Evolutionary conservation across 2,113 vertebrate genomes (phyloP).

Genomic region (Redunca redunca): DNA sequence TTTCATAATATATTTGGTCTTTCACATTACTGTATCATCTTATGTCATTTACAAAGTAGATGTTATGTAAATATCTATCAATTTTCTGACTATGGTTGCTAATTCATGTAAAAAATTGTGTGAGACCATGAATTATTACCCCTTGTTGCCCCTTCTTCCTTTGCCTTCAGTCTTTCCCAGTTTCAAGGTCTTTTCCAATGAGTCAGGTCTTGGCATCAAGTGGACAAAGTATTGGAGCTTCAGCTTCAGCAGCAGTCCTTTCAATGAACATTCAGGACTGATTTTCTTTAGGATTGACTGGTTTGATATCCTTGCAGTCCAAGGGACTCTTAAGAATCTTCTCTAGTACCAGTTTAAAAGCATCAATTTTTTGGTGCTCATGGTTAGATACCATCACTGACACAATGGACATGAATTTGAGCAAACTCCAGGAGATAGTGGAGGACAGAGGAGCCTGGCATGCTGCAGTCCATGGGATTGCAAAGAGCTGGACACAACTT

Average conservation of each 20-base stretch:
- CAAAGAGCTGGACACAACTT: background rate
- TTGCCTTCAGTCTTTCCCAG: background rate
- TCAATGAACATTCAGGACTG: background rate
- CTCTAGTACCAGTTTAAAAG: background rate
- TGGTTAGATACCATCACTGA: background rate
- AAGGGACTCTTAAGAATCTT: background rate
- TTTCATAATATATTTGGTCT: background rate
- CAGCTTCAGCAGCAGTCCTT: background rate
- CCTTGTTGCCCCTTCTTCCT: background rate
- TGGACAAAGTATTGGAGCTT: background rate
- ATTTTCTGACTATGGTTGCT: background rate
- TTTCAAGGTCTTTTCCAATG: background rate
- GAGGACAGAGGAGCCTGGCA: background rate
- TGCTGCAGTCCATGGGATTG: background rate
- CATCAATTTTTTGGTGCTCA: background rate
- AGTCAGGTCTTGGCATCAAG: background rate
- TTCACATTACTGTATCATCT: background rate
- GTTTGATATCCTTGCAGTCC: background rate
- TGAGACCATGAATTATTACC: background rate
- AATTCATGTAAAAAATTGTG: background rate
- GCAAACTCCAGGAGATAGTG: background rate
- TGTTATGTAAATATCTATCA: background rate
- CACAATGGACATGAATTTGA: background rate
- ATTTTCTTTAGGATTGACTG: background rate
- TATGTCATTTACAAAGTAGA: background rate